Base-by-base conservation (phyloP, 2,113 vertebrate species). In the Prunella himalayana region DNA sequence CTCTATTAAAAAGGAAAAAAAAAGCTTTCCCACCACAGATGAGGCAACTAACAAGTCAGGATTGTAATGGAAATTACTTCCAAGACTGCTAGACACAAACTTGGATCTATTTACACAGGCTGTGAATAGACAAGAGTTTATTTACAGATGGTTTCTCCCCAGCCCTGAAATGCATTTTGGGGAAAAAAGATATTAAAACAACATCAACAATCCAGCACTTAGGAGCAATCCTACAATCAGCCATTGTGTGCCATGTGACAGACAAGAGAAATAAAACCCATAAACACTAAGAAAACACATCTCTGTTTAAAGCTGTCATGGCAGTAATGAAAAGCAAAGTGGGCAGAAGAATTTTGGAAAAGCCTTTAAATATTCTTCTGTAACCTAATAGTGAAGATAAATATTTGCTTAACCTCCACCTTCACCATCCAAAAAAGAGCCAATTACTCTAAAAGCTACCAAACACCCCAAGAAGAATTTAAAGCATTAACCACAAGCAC, bases 341-440 rank as follows among this genome's bases (percentile, higher is more conserved):
- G 42, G 63, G 82, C 3, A 86, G 85, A 63, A 92, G 80, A 51
- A 81, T 86, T 93, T 83, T 73, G 72, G 41, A 75, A 95, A 79
- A 85, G 53, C 53, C 76, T 90, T 88, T 90, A 68, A 90, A 88
- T 94, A 94, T 81, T 66, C 81, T 76, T 56, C 88, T 88, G 88
- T 45, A 94, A 95, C 77, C 42, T 76, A 97, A 96, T 0, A 83
- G 80, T 4, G 51, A 90, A 86, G 56, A 84, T 69, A 96, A 96
- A 96, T 95, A 95, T 96, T 97, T 96, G 92, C 80, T 88, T 96
- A 96, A 94, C 92, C 90, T 91, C 95, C 0, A 9, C 86, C 85
- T 93, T 56, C 86, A 37, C 25, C 70, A 71, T 33, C 51, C 82
- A 88, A 59, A 96, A 88, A 78, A 60, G 37, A 71, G 44, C 44